Percentiles rank a stretch among this genome's conserved stretches.
Conservation (phyloP, 1,140 invertebrate species). For the Proctacanthus coquilletti region DNA sequence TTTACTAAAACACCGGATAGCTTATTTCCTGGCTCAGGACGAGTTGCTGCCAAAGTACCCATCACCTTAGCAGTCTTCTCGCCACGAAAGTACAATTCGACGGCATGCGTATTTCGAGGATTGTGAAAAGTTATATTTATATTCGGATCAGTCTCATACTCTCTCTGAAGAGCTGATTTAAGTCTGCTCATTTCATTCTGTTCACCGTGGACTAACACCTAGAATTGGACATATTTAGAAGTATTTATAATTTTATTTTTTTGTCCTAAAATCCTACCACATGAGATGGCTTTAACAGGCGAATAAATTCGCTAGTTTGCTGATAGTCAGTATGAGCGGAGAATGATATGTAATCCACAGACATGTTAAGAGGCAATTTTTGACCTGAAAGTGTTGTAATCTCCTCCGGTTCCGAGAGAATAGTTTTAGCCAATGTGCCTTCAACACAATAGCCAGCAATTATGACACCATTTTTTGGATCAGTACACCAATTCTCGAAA, state of each 20-base stretch:
- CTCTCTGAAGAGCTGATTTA: slow-evolving; percentile 82
- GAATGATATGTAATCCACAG: slow-evolving; percentile 98
- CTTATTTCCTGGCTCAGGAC: slow-evolving; percentile 57
- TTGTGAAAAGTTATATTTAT: slow-evolving; percentile 88
- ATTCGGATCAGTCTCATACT: slow-evolving; percentile 83
- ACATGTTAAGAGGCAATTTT: slow-evolving; percentile 91
- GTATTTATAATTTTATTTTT: no score
- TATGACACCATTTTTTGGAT: slow-evolving; percentile 94
- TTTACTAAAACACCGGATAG: slow-evolving; percentile 92
- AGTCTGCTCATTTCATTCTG: slow-evolving; percentile 96
- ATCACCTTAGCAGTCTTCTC: slow-evolving; percentile 98
- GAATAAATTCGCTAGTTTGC: slow-evolving; percentile 95
- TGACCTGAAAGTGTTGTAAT: slow-evolving; percentile 90
- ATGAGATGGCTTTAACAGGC: slow-evolving; percentile 85
- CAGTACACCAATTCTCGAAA: slow-evolving; percentile 98
- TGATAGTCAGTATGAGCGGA: slow-evolving; percentile 99
- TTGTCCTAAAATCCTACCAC: no score
- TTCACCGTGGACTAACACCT: slow-evolving; percentile 89
- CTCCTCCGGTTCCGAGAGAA: slow-evolving; percentile 95
- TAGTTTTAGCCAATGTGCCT: slow-evolving; percentile 93
- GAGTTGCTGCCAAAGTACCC: slow-evolving; percentile 73
- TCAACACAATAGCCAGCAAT: slow-evolving; percentile 99
- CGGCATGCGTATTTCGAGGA: slow-evolving; percentile 86
- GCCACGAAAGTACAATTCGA: slow-evolving; percentile 87
- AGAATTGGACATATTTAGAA: no score